Evolutionary conservation across 2,888 invertebrate genomes (phyloP), one percentile per base, ranked within the genome.

Genomic region (Erebia epiphron): DNA sequence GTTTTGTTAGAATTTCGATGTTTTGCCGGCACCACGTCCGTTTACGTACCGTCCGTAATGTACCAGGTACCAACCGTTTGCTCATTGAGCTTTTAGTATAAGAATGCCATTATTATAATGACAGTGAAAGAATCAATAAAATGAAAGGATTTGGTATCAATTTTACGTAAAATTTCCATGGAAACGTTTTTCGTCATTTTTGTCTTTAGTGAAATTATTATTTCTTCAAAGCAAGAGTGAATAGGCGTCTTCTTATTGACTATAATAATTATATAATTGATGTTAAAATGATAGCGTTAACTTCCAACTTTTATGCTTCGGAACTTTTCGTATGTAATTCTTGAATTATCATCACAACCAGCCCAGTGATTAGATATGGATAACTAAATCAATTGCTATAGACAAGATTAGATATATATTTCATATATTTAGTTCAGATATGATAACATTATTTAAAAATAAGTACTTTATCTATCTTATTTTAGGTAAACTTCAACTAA

Each of bases 1-100:
- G 75, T 79, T 86, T 85, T 84, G 75, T 75, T 72, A 68, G 75
- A 54, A 61, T 49, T 67, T 41, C 56, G 62, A 69, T 67, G 54
- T 35, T 57, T 66, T 41, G 41, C 68, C 21, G 68, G 52, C 61
- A 13, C 43, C 50, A 57, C 54, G 65, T 61, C 61, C 46, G 61
- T 46, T 11, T 46, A 9, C 0, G 43, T 14, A 11, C 46, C 11
- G 7, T n/a, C n/a, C 43, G 13, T 46, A 43, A 52, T 16, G 18
- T 21, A 56, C 21, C 5, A 21, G 4, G 13, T 57, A 57, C 56
- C 54, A 57, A 57, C 56, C 9, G 16, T 54, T 18, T 54, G 5
- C 35, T n/a, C 26, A 8, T 13, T 57, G 14, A 57, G 8, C 26
- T 14, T 35, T 14, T 10, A 9, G 18, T 8, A 49, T 49, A 18